phyloP scores from a whole-genome alignment of 1,140 invertebrate genomes.

The Drosophila hydei region DNA sequence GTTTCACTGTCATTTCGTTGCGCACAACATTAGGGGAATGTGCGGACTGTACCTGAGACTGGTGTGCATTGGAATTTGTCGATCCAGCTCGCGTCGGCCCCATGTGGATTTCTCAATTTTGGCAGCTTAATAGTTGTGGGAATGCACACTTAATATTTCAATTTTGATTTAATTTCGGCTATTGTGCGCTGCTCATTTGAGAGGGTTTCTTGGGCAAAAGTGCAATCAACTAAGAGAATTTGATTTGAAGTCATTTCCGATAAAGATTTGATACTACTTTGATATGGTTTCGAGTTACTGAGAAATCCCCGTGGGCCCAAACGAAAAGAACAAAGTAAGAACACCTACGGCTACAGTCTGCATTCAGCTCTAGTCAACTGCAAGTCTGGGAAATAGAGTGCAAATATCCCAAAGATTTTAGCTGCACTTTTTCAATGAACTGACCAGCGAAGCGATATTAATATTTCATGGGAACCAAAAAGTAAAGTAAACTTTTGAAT shows the following conservation, averaged over 20 bases:
- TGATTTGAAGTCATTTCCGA: slow-evolving; percentile 27
- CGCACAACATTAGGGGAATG: slow-evolving; percentile 17
- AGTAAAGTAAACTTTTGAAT: background rate
- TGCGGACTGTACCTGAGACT: slow-evolving; percentile 54
- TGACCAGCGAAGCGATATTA: slow-evolving; percentile 4
- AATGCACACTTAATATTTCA: slow-evolving; percentile 43
- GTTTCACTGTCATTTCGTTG: slow-evolving; percentile 42
- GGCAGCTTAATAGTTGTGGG: slow-evolving; percentile 45
- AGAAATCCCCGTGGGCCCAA: slow-evolving; percentile 38
- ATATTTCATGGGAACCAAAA: slow-evolving; percentile 15
- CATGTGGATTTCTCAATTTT: slow-evolving; percentile 64
- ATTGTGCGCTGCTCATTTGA: slow-evolving; percentile 43
- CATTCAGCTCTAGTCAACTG: slow-evolving; percentile 28
- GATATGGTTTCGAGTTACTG: slow-evolving; percentile 32
- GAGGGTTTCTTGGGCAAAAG: slow-evolving; percentile 19
- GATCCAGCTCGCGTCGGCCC: slow-evolving; percentile 25
- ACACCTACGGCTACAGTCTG: slow-evolving; percentile 30
- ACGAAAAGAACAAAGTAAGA: slow-evolving; percentile 7
- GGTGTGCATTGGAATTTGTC: slow-evolving; percentile 55
- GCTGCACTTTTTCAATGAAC: slow-evolving; percentile 2
- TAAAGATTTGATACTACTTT: slow-evolving; percentile 23
- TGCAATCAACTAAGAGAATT: slow-evolving; percentile 56
- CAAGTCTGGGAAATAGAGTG: slow-evolving; percentile 36
- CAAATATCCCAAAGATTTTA: background rate
- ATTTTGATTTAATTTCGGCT: slow-evolving; percentile 17